Evolutionary conservation across 2,113 vertebrate species (phyloP).

Genomic region (Tenebrosternarchus preto): DNA sequence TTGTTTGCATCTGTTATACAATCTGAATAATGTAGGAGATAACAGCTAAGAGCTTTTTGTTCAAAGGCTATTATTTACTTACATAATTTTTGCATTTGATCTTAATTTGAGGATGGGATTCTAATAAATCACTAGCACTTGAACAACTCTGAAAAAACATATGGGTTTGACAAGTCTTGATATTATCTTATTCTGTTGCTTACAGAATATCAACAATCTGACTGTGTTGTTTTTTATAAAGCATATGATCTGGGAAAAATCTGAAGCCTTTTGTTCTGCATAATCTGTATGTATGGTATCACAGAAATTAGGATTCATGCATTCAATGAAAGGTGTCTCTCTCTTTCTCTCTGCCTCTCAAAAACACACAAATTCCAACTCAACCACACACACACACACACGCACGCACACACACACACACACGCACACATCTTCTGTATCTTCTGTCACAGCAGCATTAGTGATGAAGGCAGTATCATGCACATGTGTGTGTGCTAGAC

Average conservation of each 20-base stretch:
- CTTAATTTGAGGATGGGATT: background rate
- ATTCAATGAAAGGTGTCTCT: no score
- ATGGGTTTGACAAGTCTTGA: no score
- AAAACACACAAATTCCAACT: no score
- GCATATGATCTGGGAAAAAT: no score
- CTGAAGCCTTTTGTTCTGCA: no score
- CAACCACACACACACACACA: no score
- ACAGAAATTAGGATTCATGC: no score
- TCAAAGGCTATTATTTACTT: background rate
- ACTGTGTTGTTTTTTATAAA: background rate
- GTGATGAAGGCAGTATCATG: conserved; percentile 6
- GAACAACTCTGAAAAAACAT: no score
- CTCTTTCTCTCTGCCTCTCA: no score
- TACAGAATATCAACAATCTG: no score
- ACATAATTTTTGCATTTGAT: background rate
- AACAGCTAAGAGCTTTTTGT: background rate
- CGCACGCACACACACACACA: background rate
- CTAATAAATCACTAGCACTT: background rate
- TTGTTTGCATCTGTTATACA: conserved; percentile 10
- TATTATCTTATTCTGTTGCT: background rate
- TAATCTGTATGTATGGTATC: no score
- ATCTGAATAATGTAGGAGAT: background rate
- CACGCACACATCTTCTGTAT: conserved; percentile 24
- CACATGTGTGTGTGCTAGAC: background rate
- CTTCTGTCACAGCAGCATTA: conserved; percentile 30